Base-by-base conservation (phyloP, 2,113 vertebrate species). In the Lampris megalopsis region DNA sequence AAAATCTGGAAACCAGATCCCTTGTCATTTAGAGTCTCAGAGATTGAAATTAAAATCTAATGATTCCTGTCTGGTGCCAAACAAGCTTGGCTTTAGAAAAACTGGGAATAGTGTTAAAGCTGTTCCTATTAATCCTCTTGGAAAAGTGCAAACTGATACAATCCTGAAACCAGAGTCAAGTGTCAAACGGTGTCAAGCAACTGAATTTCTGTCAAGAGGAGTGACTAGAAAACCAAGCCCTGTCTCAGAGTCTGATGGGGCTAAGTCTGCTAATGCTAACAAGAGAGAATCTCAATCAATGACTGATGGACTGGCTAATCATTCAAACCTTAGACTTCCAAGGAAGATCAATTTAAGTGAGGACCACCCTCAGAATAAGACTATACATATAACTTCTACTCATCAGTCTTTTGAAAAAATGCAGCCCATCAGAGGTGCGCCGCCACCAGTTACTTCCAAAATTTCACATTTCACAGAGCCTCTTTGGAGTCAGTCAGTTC, bases 11-110 rank as follows among this genome's bases (percentile, higher is more conserved):
- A 47, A 42, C 41, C 71, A 68, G 35, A 67, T 64, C n/a, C 40
- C 2, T 41, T 37, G 48, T 62, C 24, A 79, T 11, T 70, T 68
- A 71, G 70, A 61, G 41, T 53, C n/a, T 6, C 58, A 59, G 47
- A 89, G 70, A 73, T 68, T 11, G 1, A 77, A 38, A n/a, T 62
- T 47, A 50, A 56, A 5, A n/a, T 63, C 58, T 54, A 80, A 80
- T 9, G 68, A 69, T 43, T 67, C 77, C 11, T 49, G 50, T 35
- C 71, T 77, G 6, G 69, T 73, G 48, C 88, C 86, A 81, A 73
- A 70, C 47, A 90, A 75, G 48, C 65, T 65, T 60, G 65, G 77
- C 47, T 75, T 81, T 9, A 83, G 59, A 54, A 89, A 87, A 86
- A 87, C 70, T 6, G 86, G 83, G 54, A 68, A 72, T 56, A 75